These are phyloP conservation scores for Cryptus viduatorius DNA, from an alignment of 2,888 invertebrate species.

Conservation along the genomic window DNA sequence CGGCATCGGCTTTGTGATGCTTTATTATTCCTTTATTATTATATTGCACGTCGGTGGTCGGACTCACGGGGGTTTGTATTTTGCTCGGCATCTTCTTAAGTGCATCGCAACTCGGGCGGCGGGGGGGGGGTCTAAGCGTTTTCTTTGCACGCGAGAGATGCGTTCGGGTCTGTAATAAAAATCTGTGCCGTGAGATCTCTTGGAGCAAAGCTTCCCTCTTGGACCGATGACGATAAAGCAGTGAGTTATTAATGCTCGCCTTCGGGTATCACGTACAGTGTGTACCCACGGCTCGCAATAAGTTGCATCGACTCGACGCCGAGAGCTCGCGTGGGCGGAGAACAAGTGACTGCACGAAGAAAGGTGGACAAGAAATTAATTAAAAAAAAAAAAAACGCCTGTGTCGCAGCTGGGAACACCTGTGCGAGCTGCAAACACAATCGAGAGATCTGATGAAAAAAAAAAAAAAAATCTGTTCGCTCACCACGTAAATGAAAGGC, in stretches of 20 bases:
- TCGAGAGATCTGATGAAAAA: not conserved
- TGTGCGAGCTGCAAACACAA: conserved; percentile 13
- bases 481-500: not conserved
- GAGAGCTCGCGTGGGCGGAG: not conserved
- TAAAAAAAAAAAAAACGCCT: not conserved
- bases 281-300: conserved; percentile 2
- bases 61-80: conserved; percentile 39
- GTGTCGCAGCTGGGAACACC: conserved; percentile 2
- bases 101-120: conserved; percentile 2
- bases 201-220: conserved; percentile 40
- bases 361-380: conserved; percentile 1
- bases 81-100: conserved; percentile 23
- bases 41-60: conserved; percentile 54
- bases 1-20: conserved; percentile 48
- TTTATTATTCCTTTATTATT: conserved; percentile 56
- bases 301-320: not conserved
- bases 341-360: conserved; percentile 1
- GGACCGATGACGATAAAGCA: conserved; percentile 53
- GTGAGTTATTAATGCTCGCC: conserved; percentile 63
- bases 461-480: not conserved
- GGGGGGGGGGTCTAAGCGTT: conserved; percentile 15
- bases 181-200: conserved; percentile 3
- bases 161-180: conserved; percentile 14
- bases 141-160: conserved; percentile 59
- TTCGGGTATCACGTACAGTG: conserved; percentile 39